phyloP scores from a whole-genome alignment of 2,888 invertebrate genomes.

The Aphidoletes aphidimyza region DNA sequence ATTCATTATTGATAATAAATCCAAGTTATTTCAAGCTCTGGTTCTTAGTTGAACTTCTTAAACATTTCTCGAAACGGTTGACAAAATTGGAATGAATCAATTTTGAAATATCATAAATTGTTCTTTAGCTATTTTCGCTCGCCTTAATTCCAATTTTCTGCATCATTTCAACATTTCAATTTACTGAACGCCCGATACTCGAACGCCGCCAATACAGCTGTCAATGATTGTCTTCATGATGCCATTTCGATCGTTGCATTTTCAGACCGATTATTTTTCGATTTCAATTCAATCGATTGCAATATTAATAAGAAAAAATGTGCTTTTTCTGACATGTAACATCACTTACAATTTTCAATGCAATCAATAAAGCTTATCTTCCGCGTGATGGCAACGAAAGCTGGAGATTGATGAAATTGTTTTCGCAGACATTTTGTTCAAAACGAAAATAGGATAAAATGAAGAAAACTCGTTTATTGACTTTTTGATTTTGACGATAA shows the following conservation, averaged over 20 bases:
- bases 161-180: background rate
- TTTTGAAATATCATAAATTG: background rate
- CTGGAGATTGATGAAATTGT: background rate
- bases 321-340: background rate
- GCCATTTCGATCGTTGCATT: background rate
- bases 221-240: background rate
- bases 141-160: background rate
- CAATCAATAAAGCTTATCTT: background rate
- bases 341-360: background rate
- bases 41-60: no score
- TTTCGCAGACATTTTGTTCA: background rate
- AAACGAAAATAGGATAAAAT: background rate
- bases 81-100: background rate
- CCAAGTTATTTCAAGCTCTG: no score
- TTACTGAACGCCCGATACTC: background rate
- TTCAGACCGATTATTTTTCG: background rate
- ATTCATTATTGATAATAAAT: no score
- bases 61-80: background rate
- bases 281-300: background rate
- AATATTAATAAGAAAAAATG: background rate
- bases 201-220: background rate
- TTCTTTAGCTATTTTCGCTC: background rate
- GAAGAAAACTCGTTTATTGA: background rate
- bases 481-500: background rate
- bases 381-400: background rate